A percentile compares a stretch with the other conserved stretches of the same genome.
Evolutionary conservation across 2,113 vertebrate genomes (phyloP).

Genomic region (Phrynosoma blainvillii): DNA sequence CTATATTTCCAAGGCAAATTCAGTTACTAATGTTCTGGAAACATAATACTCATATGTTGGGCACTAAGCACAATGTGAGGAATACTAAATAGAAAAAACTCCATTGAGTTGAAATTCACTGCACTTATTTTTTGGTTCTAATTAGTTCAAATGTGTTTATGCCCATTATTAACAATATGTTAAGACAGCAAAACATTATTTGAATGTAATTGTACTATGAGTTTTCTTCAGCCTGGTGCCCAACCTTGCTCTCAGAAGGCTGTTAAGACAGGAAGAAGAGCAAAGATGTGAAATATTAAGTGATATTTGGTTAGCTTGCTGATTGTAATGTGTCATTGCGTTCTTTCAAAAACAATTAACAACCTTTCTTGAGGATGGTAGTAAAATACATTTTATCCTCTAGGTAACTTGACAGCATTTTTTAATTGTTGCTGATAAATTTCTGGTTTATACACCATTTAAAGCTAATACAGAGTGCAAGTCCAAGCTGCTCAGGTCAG

Average conservation of each 20-base stretch:
- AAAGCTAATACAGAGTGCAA: too few species aligned
- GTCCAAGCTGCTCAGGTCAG: too few species aligned
- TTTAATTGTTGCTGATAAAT: too few species aligned
- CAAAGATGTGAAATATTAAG: too few species aligned
- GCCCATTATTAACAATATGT: background rate
- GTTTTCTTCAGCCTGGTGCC: too few species aligned
- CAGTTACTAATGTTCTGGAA: conserved; percentile 13
- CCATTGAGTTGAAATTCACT: background rate
- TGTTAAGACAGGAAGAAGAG: too few species aligned
- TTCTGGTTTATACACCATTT: too few species aligned
- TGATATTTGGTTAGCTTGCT: background rate
- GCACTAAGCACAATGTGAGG: background rate
- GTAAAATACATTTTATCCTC: too few species aligned
- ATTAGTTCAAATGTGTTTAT: background rate
- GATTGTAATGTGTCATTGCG: background rate
- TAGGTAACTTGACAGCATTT: too few species aligned
- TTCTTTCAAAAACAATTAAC: background rate
- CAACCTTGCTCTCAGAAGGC: too few species aligned
- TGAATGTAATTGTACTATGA: too few species aligned
- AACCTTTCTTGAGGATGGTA: background rate
- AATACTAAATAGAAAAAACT: background rate
- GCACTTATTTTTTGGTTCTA: background rate
- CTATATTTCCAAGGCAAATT: conserved; percentile 4
- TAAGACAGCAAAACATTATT: background rate
- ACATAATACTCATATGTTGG: background rate